Evolutionary conservation across 2,113 vertebrate species (phyloP), one percentile per base, ranked within the genome.

Genomic region (Hystrix brachyura): DNA sequence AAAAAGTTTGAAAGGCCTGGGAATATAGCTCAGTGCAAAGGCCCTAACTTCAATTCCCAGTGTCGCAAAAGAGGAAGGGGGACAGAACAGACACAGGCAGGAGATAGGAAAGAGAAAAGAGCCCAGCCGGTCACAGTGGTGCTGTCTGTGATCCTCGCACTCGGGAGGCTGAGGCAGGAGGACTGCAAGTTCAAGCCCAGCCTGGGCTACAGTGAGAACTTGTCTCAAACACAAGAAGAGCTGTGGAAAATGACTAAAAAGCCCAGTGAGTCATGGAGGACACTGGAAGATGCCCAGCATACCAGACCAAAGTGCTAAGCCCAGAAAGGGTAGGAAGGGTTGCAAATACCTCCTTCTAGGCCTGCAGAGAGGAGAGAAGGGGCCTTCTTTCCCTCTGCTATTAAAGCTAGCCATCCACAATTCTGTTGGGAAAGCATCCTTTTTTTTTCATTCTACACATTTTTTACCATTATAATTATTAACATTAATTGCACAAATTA

Each of bases 171-270:
- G 34, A 69, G 34, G 27, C 67, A 69, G 67, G 67, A 69, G 34
- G 14, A 69, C 18, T 17, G 15, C 67, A 69, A 69, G 17, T 69
- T 69, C 17, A 5, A 69, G 34, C 34, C 34, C 32, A 69, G 34
- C 67, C 34, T 69, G 17, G 67, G 15, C 32, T 69, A 69, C 8
- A 19, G 34, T 32, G 14, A 69, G 34, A 69, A 14, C 17, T 1
- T 74, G 21, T 46, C 72, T 74, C 72, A 65, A 65, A 65, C 27
- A 65, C 64, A 65, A 29, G 29, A 65, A 32, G 29, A 65, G 29
- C 29, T 65, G 55, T 65, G 46, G 43, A 85, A 79, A 34, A 53
- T 95, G 76, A 95, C 72, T 67, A 92, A 32, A 43, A 94, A 79
- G 48, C 51, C 51, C 64, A 86, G 46, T n/a, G 72, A 32, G 51